phyloP scores from a whole-genome alignment of 2,113 vertebrate species.

The Indri indri region DNA sequence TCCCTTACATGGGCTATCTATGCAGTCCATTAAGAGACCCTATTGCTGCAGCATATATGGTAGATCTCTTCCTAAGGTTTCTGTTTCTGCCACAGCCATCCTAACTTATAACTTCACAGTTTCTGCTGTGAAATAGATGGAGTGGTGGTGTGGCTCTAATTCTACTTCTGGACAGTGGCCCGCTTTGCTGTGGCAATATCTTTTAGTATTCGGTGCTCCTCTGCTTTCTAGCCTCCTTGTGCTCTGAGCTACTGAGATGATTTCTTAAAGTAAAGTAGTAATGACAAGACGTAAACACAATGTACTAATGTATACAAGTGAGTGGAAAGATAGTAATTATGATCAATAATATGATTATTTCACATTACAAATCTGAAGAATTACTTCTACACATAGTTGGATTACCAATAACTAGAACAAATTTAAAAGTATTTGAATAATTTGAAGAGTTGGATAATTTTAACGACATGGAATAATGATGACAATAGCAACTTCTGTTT shows the following conservation, averaged over 20 bases:
- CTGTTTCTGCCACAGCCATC: background rate
- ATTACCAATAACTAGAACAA: slow-evolving; percentile 6
- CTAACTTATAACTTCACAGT: background rate
- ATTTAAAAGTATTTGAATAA: background rate
- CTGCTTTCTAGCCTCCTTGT: background rate
- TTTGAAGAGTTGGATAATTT: background rate
- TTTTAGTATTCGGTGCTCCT: background rate
- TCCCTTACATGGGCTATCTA: background rate
- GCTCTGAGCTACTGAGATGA: background rate
- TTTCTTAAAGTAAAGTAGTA: background rate
- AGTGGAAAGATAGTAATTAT: background rate
- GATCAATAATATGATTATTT: background rate
- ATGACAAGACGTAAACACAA: background rate
- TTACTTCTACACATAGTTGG: background rate
- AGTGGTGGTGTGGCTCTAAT: background rate
- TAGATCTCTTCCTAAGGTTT: background rate
- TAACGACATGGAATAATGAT: background rate
- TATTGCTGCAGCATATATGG: background rate
- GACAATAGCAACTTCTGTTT: background rate
- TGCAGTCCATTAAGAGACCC: background rate
- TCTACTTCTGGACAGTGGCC: background rate
- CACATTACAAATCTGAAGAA: slow-evolving; percentile 13
- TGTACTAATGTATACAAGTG: background rate
- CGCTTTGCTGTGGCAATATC: background rate
- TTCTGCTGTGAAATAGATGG: background rate